Conservation (phyloP, 2,797 vertebrate genomes). For the Xiphorhynchus erythropygius region DNA sequence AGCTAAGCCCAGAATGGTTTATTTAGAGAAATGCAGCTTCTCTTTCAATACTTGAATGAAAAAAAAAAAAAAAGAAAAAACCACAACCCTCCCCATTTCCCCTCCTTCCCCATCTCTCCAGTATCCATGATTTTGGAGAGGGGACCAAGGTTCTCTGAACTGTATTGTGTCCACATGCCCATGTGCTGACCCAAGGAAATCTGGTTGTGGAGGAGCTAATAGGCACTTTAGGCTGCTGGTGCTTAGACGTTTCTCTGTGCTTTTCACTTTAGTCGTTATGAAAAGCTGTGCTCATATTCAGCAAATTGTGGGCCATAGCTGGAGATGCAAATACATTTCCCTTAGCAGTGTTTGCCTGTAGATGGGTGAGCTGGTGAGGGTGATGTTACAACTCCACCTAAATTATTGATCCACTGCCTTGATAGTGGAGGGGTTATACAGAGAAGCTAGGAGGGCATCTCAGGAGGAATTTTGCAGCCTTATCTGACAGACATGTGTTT, state of each 20-base stretch:
- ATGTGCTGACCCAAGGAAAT: neutral
- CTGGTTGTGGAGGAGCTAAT: neutral
- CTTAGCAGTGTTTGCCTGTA: neutral
- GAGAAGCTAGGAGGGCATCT: constrained; percentile 7
- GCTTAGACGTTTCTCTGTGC: neutral
- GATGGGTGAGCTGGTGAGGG: neutral
- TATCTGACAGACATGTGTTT: constrained; percentile 43
- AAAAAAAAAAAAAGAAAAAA: neutral
- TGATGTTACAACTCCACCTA: neutral
- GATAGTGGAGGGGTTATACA: neutral
- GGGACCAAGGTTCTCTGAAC: constrained; percentile 34
- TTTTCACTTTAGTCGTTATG: neutral
- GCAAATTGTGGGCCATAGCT: neutral
- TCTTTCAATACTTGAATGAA: constrained; percentile 37
- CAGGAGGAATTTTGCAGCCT: constrained; percentile 56
- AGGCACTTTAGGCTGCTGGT: constrained; percentile 37
- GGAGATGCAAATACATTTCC: neutral
- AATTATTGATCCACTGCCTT: neutral
- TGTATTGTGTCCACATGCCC: neutral
- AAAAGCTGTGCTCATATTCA: neutral
- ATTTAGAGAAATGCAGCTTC: neutral
- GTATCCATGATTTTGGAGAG: neutral
- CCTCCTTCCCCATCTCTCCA: neutral
- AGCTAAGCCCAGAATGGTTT: neutral
- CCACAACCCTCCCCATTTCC: neutral